Conservation (phyloP, 2,113 vertebrate species). For the Lates calcarifer region DNA sequence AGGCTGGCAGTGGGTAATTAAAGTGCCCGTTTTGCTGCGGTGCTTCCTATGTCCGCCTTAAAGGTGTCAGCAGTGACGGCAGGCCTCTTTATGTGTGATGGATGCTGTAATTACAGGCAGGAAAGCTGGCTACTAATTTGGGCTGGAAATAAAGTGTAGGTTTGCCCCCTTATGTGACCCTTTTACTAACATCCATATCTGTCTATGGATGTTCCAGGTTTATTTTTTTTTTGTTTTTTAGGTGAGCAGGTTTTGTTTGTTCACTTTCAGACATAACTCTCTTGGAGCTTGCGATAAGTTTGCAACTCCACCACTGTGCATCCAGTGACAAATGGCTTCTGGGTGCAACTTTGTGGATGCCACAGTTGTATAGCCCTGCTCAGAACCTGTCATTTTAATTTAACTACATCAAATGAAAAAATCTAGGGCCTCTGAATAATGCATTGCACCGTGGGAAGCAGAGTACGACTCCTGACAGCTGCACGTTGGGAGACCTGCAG, state of each 20-base stretch:
- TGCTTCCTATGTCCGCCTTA: conserved; percentile 55
- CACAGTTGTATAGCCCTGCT: conserved; percentile 14
- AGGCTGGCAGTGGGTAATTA: conserved; percentile 77
- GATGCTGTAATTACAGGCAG: conserved; percentile 71
- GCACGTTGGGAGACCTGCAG: conserved; percentile 45
- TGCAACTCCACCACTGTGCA: background rate
- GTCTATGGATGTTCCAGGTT: too few species aligned
- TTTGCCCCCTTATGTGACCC: conserved; percentile 17
- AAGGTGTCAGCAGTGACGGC: conserved; percentile 65
- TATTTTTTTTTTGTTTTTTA: background rate
- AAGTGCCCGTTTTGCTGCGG: conserved; percentile 53
- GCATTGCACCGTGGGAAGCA: conserved; percentile 31
- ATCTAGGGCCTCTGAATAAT: conserved; percentile 53
- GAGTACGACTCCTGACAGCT: conserved; percentile 47
- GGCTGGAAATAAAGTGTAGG: conserved; percentile 27
- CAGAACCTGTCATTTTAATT: conserved; percentile 45
- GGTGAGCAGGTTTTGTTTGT: background rate
- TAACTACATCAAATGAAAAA: conserved; percentile 46
- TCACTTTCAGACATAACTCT: background rate
- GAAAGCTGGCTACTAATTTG: conserved; percentile 23
- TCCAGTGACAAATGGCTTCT: conserved; percentile 32
- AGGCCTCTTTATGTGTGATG: conserved; percentile 57
- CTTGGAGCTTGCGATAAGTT: background rate
- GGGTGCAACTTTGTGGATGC: conserved; percentile 32
- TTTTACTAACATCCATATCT: conserved; percentile 9